Conservation (phyloP, 2,113 vertebrate species). For the Pungitius pungitius region DNA sequence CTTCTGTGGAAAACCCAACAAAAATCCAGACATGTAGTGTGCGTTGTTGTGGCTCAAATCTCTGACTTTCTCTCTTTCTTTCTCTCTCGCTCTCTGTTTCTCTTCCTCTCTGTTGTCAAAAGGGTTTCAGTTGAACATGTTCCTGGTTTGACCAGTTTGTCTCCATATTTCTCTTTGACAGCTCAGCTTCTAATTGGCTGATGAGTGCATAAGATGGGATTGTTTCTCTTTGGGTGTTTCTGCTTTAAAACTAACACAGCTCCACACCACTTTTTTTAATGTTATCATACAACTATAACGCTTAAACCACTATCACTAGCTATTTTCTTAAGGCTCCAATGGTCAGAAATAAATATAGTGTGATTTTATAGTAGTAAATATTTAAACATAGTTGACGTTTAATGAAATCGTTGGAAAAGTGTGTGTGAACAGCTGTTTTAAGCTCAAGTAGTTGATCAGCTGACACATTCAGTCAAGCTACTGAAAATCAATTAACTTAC, state of each 20-base stretch:
- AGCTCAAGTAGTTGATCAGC: not conserved
- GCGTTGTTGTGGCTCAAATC: not conserved
- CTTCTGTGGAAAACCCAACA: not conserved
- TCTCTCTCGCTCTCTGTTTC: not conserved
- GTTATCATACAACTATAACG: not conserved
- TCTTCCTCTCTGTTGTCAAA: not conserved
- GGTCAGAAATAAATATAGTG: not conserved
- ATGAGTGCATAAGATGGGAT: not conserved
- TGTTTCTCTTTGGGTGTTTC: not conserved
- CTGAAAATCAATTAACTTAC: not conserved
- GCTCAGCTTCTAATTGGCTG: constrained; percentile 27
- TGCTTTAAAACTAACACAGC: constrained; percentile 3
- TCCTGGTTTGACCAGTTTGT: constrained; percentile 60
- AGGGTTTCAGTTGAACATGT: not conserved
- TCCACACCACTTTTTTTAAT: not conserved
- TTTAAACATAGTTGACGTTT: not conserved
- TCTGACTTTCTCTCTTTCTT: not conserved
- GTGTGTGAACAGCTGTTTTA: not conserved
- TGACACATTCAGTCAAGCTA: not conserved
- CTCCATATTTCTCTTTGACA: constrained; percentile 41
- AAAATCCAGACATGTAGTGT: not conserved
- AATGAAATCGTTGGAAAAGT: not conserved
- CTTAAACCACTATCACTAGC: not conserved
- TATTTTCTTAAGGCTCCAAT: not conserved
- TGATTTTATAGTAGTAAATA: not conserved